A percentile compares a stretch with the other conserved stretches of the same genome.
These are phyloP conservation scores for Caenorhabditis macrosperma DNA, from an alignment of 2,888 invertebrate species.

Conservation along the genomic window DNA sequence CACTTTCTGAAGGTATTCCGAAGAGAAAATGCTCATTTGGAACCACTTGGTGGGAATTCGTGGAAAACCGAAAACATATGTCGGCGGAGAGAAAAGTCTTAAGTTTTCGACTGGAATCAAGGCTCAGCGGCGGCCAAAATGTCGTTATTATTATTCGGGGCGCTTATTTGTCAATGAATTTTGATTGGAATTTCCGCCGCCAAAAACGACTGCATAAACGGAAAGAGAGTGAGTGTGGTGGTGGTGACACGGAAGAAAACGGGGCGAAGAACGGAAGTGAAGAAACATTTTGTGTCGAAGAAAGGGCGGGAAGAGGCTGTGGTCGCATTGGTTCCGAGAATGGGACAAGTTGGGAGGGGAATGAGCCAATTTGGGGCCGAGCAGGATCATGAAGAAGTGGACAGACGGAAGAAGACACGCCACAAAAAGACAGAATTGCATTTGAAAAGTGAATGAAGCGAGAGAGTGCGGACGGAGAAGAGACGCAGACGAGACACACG, in stretches of 20 bases:
- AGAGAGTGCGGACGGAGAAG: conserved; percentile 5
- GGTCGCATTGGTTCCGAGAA: conserved; percentile 17
- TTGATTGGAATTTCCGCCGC: conserved; percentile 26
- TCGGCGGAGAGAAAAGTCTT: too few relatives aligned
- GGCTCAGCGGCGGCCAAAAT: too few relatives aligned
- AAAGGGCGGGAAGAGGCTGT: not conserved
- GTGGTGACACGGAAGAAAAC: conserved; percentile 2
- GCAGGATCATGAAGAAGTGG: conserved; percentile 32
- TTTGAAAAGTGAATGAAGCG: conserved; percentile 8
- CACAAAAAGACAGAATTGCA: conserved; percentile 14
- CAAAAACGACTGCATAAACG: conserved; percentile 3
- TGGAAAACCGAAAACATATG: not conserved
- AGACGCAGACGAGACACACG: conserved; percentile 5
- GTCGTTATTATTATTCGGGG: not conserved
- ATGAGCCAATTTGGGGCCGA: not conserved
- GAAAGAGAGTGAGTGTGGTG: too few relatives aligned
- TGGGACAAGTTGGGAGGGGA: conserved; percentile 16
- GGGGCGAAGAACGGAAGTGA: conserved; percentile 12
- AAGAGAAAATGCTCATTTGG: too few relatives aligned
- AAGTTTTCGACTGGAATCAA: not conserved
- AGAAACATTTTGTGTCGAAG: conserved; percentile 18
- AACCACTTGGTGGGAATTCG: conserved; percentile 1
- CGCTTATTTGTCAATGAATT: conserved; percentile 21
- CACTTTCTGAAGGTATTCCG: not conserved
- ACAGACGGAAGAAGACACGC: not conserved